Base-by-base conservation (phyloP, 1,140 invertebrate species). In the Dendrolimus punctatus region DNA sequence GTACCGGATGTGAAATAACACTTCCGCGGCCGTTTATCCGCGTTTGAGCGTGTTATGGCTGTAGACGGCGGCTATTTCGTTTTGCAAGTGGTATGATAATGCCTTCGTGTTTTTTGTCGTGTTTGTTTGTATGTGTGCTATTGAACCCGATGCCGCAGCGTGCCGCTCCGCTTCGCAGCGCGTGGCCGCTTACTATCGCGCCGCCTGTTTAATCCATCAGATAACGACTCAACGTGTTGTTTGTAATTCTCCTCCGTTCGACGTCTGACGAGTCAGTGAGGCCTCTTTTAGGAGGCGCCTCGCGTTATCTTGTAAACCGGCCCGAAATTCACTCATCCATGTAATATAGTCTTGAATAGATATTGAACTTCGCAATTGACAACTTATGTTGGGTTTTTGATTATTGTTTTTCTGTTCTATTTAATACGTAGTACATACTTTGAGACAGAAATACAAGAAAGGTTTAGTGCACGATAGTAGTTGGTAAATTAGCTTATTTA, bases 251-350 rank as follows among this genome's bases (percentile, higher is more conserved):
- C 68, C 66, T 69, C 67, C 58, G 68, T 52, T 58, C 64, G 66
- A 63, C 58, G 64, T 41, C 54, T 64, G 65, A 58, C 65, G 62
- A 63, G 66, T 62, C 66, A 55, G 60, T 63, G 80, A 77, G 80
- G 78, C 80, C 80, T 68, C 69, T 61, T 75, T 71, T 76, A 80
- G 80, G 77, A 80, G 80, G 77, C 74, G 76, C 73, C 73, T 55
- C 65, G 64, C 64, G 62, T 76, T 83, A 77, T 83, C 77, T 76
- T 66, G 61, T 60, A 58, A 71, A 71, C 67, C 60, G 62, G 67
- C 58, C 66, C 68, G 69, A 80, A 80, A 80, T 71, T 74, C 69
- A 75, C 69, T 77, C 66, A 71, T 66, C 62, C 76, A 74, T 81
- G 66, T 79, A 76, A 76, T 77, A 61, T 75, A 23, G 23, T 23